Conservation (phyloP, 2,797 vertebrate species). For the Molossus molossus region DNA sequence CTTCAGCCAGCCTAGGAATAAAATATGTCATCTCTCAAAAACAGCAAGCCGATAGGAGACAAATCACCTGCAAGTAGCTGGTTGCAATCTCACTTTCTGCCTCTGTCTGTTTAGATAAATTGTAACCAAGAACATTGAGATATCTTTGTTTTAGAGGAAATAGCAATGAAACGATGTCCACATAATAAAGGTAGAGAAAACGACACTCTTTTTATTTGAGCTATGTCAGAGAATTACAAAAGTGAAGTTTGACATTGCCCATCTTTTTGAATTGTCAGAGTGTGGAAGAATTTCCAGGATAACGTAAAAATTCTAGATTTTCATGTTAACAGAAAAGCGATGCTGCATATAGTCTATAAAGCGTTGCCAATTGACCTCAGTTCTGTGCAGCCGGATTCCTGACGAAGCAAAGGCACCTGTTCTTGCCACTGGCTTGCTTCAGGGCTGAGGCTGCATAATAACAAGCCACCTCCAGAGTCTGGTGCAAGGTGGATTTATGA, state of each 20-base stretch:
- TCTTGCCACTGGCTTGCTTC: slow-evolving; percentile 63
- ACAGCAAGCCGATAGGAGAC: neutral
- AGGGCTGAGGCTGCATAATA: neutral
- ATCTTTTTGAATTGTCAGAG: neutral
- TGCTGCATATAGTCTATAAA: neutral
- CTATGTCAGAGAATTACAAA: neutral
- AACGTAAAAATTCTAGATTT: neutral
- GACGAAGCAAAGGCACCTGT: neutral
- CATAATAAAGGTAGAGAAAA: slow-evolving; percentile 10
- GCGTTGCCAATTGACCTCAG: neutral
- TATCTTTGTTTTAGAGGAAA: neutral
- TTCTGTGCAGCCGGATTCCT: neutral
- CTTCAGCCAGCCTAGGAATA: neutral
- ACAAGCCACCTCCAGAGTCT: neutral
- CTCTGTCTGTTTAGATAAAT: neutral
- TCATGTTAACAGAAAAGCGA: slow-evolving; percentile 23
- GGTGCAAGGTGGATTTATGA: slow-evolving; percentile 1
- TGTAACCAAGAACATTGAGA: neutral
- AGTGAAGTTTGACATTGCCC: neutral
- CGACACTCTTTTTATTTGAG: neutral
- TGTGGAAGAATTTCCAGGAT: slow-evolving; percentile 11
- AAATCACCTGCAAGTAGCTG: neutral
- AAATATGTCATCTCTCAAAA: slow-evolving; percentile 6
- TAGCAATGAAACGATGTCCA: neutral
- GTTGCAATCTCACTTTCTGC: neutral